Evolutionary conservation across 1,140 invertebrate genomes (phyloP).

Genomic region (Brachionus manjavacas): DNA sequence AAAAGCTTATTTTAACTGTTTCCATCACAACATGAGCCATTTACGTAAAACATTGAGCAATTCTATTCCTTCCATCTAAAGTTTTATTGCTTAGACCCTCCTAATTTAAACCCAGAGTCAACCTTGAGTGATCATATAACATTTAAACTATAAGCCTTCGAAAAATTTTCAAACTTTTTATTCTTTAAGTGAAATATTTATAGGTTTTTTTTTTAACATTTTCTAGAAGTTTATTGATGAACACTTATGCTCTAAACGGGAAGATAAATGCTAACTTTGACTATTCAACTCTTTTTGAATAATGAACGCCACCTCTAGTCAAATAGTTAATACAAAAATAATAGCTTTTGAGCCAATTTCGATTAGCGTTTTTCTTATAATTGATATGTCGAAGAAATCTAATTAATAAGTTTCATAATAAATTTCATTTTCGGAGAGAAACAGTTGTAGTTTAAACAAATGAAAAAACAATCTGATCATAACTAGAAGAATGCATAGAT

Average conservation of each 20-base stretch:
- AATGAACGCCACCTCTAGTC: not conserved
- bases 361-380: not conserved
- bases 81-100: not conserved
- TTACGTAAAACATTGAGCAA: not conserved
- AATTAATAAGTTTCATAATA: conserved; percentile 1
- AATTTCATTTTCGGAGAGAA: not conserved
- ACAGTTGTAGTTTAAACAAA: not conserved
- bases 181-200: not conserved
- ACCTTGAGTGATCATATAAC: no score
- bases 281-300: not conserved
- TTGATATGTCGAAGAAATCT: not conserved
- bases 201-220: not conserved
- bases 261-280: not conserved
- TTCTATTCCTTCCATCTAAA: not conserved
- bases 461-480: not conserved
- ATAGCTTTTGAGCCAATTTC: not conserved
- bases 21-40: conserved; percentile 2
- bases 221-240: not conserved
- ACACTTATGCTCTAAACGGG: not conserved
- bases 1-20: not conserved
- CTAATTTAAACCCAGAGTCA: no score
- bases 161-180: no score
- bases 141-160: no score
- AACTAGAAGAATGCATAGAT: not conserved
- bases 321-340: not conserved